Conservation (phyloP, 1,140 invertebrate species). For the Drosophila melanica region DNA sequence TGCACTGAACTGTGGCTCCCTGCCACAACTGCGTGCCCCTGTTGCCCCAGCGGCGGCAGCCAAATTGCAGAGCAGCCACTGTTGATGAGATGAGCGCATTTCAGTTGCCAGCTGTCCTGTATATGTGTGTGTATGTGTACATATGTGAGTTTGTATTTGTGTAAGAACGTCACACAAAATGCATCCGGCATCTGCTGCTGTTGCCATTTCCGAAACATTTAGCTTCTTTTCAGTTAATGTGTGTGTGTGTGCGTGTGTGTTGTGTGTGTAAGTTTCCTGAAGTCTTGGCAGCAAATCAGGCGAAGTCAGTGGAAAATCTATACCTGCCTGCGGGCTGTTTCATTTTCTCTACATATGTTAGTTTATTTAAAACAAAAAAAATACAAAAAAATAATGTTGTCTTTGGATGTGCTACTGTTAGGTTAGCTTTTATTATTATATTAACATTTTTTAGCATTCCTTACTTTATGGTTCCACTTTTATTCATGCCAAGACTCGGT, state of each 20-base stretch:
- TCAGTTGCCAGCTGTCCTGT: constrained; percentile 42
- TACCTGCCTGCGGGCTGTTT: not conserved
- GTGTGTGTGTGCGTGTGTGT: constrained; percentile 6
- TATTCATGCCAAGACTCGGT: no score
- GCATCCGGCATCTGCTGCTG: constrained; percentile 63
- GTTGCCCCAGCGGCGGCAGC: constrained; percentile 8
- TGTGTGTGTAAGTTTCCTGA: constrained; percentile 4
- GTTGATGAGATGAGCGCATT: constrained; percentile 66
- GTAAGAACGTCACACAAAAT: constrained; percentile 46
- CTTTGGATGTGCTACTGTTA: no score
- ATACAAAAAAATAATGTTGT: not conserved
- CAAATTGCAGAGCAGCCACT: constrained; percentile 55
- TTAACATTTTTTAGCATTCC: no score
- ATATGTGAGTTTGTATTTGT: constrained; percentile 3
- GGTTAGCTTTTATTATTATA: no score
- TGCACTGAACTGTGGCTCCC: constrained; percentile 61
- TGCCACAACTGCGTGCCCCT: not conserved
- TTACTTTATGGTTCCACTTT: no score
- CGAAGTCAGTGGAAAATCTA: constrained; percentile 12
- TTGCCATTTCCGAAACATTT: constrained; percentile 76
- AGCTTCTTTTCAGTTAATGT: constrained; percentile 15
- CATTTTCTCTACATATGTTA: constrained; percentile 4
- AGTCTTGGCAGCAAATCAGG: constrained; percentile 35
- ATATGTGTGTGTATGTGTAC: constrained; percentile 34
- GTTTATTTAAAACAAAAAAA: constrained; percentile 20